Base-by-base conservation (phyloP, 2,113 vertebrate species). In the Sciurus niger region DNA sequence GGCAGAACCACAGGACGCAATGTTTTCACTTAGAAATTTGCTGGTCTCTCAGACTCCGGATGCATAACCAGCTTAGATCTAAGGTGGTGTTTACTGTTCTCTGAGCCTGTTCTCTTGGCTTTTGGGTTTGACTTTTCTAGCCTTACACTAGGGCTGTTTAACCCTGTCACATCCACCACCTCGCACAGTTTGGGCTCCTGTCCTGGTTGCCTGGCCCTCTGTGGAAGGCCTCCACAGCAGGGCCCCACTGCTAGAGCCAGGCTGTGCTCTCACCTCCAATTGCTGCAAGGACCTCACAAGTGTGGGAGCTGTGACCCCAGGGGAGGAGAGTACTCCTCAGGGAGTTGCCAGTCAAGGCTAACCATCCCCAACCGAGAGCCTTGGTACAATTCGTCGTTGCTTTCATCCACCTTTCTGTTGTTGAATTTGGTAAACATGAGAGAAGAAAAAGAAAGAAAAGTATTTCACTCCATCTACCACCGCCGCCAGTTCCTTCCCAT, bases 401-500 rank as follows among this genome's bases (percentile, higher is more conserved):
- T 70, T 67, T 83, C 14, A 6, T 48, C 40, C 72, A 17, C 43
- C 73, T 86, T 84, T 88, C 58, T 80, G 79, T 55, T 43, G 34
- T 24, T 80, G 43, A 77, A 68, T 65, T 67, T 88, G 37, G 48
- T 76, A 73, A 67, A 22, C 77, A 20, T 80, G 79, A 94, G 94
- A 94, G 68, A 92, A 48, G 77, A 86, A 8, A 83, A 78, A 93
- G 67, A 58, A 53, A 89, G 67, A 58, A 53, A 89, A 51, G 2
- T 68, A 78, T 46, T 89, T 60, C 53, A 73, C 16, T 48, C 28
- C 25, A 92, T 9, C 60, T 84, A 58, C 25, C 10, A 22, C 16
- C 40, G 8, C 24, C 70, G 10, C 46, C 18, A 17, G 60, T 18
- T 85, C 5, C 43, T 32, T 78, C 11, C 8, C 58, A 24, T 48